These are phyloP conservation scores for Elmis aenea DNA, from an alignment of 2,888 invertebrate genomes.

Conservation along the genomic window DNA sequence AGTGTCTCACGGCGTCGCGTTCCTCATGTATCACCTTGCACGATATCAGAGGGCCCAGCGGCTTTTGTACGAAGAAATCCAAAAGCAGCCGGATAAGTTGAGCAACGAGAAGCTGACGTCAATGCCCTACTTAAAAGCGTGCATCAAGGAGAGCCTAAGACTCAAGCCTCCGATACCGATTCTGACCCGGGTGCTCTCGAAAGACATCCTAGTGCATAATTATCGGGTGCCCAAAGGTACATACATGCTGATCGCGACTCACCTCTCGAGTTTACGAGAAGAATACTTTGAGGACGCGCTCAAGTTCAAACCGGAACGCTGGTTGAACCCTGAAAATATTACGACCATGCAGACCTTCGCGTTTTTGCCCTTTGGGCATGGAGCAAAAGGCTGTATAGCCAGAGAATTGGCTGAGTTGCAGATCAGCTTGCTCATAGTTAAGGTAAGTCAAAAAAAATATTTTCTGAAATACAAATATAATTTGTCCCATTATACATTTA, in stretches of 20 bases:
- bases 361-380: constrained; percentile 61
- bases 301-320: constrained; percentile 59
- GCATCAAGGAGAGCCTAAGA: constrained; percentile 60
- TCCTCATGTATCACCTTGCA: constrained; percentile 63
- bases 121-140: constrained; percentile 58
- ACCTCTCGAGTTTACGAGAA: constrained; percentile 57
- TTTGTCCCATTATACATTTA: no score
- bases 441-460: constrained; percentile 42
- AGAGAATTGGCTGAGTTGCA: constrained; percentile 58
- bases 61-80: constrained; percentile 57
- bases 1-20: constrained; percentile 57
- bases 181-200: constrained; percentile 55
- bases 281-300: constrained; percentile 61
- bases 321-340: constrained; percentile 47
- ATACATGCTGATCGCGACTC: constrained; percentile 60
- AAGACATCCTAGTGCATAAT: constrained; percentile 56
- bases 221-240: constrained; percentile 58
- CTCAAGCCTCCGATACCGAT: constrained; percentile 62
- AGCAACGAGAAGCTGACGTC: constrained; percentile 32
- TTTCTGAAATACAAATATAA: no score
- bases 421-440: constrained; percentile 53
- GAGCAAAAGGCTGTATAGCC: constrained; percentile 58
- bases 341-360: constrained; percentile 48
- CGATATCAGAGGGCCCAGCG: constrained; percentile 60
- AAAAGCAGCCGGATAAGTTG: constrained; percentile 30